These are phyloP conservation scores for Rhabdomys pumilio DNA, from an alignment of 2,797 vertebrate species.

Conservation along the genomic window DNA sequence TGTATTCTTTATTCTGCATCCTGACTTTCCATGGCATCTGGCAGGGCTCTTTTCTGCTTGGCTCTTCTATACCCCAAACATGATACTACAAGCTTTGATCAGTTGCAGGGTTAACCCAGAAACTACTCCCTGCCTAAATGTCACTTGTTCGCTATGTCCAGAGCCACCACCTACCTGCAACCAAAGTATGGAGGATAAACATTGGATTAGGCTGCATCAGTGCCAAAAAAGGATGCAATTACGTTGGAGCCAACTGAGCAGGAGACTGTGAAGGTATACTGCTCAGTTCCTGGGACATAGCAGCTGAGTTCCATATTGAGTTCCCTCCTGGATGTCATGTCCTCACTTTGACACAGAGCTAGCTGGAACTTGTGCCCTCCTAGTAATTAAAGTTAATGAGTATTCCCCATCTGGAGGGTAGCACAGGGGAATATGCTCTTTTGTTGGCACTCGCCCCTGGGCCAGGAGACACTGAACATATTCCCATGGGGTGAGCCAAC, in stretches of 20 bases:
- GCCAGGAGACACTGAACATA: not conserved
- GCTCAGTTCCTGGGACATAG: not conserved
- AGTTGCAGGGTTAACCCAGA: not conserved
- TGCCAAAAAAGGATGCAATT: not conserved
- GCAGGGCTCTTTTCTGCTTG: not conserved
- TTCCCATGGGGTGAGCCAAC: not conserved
- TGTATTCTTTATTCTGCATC: not conserved
- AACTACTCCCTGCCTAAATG: not conserved
- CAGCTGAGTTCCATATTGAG: not conserved
- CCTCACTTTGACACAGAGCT: not conserved
- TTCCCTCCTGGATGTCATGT: not conserved
- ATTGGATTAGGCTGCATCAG: not conserved
- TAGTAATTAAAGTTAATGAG: conserved; percentile 43
- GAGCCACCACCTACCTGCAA: not conserved
- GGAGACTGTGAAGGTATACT: not conserved
- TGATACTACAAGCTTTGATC: accelerated
- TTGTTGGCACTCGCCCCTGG: not conserved
- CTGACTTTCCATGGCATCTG: not conserved
- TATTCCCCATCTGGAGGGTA: conserved; percentile 24
- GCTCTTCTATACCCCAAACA: no score
- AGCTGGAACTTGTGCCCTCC: not conserved
- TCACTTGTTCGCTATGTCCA: not conserved
- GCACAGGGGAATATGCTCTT: not conserved
- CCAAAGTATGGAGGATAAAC: not conserved
- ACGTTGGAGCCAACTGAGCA: not conserved